Evolutionary conservation across 2,797 vertebrate genomes (phyloP).

Genomic region (Hirundo rustica): DNA sequence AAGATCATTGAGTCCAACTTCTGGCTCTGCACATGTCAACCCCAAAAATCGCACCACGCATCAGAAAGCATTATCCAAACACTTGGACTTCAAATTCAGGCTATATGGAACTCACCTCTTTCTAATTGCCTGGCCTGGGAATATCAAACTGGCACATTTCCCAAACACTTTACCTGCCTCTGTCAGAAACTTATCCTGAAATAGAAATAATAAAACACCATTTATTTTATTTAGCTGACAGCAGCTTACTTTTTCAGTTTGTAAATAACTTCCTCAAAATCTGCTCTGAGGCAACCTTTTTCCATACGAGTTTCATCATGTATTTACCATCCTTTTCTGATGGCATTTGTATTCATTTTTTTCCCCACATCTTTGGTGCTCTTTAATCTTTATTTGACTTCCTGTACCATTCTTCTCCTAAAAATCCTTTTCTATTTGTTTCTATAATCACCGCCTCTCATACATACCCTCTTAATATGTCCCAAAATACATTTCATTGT

Average conservation of each 20-base stretch:
- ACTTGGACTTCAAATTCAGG: not conserved
- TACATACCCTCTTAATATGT: fast-evolving
- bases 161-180: not conserved
- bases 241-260: not conserved
- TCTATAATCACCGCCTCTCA: not conserved
- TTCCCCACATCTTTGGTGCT: not conserved
- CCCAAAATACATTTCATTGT: not conserved
- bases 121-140: not conserved
- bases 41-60: not conserved
- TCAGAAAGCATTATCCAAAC: not conserved
- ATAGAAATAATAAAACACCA: not conserved
- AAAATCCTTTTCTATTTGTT: conserved; percentile 9
- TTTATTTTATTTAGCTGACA: not conserved
- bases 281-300: not conserved
- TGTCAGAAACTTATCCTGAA: not conserved
- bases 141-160: not conserved
- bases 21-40: not conserved
- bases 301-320: fast-evolving
- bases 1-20: fast-evolving
- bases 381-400: conserved; percentile 4
- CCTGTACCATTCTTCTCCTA: not conserved
- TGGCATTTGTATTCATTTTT: not conserved
- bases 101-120: not conserved
- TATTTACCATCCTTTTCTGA: not conserved
- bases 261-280: not conserved